A percentile compares a stretch with the other conserved stretches of the same genome.
These are phyloP conservation scores for Mylabris sibirica DNA, from an alignment of 2,888 invertebrate species.

Conservation along the genomic window DNA sequence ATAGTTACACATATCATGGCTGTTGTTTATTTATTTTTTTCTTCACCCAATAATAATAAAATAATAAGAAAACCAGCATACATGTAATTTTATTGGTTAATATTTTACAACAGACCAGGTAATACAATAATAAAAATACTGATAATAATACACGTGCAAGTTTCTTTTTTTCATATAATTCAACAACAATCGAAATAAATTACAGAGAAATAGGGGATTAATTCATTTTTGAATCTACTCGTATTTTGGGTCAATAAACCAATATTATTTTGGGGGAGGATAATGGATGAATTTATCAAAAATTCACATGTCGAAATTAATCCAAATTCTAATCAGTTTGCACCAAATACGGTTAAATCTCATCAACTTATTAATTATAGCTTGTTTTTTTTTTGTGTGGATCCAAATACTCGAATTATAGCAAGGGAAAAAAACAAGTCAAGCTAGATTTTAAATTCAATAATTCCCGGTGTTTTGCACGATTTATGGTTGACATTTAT, in stretches of 20 bases:
- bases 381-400: no score
- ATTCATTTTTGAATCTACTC: neutral
- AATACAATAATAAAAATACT: neutral
- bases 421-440: neutral
- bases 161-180: neutral
- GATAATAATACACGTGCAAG: conserved; percentile 7
- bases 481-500: conserved; percentile 20
- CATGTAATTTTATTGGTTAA: conserved; percentile 21
- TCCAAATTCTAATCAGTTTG: neutral
- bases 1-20: neutral
- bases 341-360: neutral
- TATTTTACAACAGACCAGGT: conserved; percentile 12
- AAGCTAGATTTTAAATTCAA: conserved; percentile 1
- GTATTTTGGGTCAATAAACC: neutral
- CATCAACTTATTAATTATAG: neutral
- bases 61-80: conserved; percentile 1
- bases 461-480: conserved; percentile 16
- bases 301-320: no score
- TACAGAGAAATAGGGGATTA: neutral
- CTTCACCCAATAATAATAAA: neutral
- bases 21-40: neutral
- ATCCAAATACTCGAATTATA: neutral
- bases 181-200: conserved; percentile 5
- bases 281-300: no score
- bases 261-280: neutral